Base-by-base conservation (phyloP, 1,140 invertebrate genomes). In the Drosophila ohnishii region DNA sequence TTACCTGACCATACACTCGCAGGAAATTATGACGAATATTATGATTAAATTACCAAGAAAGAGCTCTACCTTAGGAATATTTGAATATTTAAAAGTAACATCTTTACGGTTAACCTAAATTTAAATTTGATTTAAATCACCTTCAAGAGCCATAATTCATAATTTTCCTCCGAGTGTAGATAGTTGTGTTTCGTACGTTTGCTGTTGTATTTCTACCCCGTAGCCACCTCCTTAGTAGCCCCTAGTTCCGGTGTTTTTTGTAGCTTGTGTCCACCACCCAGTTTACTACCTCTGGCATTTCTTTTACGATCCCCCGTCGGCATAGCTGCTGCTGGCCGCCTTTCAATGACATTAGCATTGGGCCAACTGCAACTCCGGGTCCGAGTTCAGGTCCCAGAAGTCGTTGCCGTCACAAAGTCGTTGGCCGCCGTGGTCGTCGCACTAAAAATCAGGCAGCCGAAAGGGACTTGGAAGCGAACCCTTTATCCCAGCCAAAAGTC, bases 321-420 rank as follows among this genome's bases (percentile, higher is more conserved):
- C 72, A 58, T 71, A 75, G 55, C 69, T 75, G 66, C 65, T 69
- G 63, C 67, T 67, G 83, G 59, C 61, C 75, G 61, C 71, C 86
- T 87, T 82, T 79, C 83, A 87, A 82, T 86, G 86, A 87, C 82
- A 85, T 85, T 85, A 85, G 77, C 75, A 69, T 53, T 56, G 53
- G 56, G 37, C 48, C 64, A 56, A 51, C 16, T 59, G 50, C 55
- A 66, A 25, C 30, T 48, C 39, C 34, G 10, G 19, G 37, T 28
- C 28, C 59, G n/a, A 44, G 67, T 35, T 66, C 53, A 19, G 44
- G 47, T 53, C 71, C 47, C 69, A 16, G 35, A 47, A 51, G 60
- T 57, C 59, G 40, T 58, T 50, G 73, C 42, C 19, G 56, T 64
- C 64, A 63, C 58, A 70, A 62, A 70, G 74, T 77, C 67, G 73